Evolutionary conservation across 92 coral and sea anemone genomes (phyloP).

Genomic region (Bergia sp.): DNA sequence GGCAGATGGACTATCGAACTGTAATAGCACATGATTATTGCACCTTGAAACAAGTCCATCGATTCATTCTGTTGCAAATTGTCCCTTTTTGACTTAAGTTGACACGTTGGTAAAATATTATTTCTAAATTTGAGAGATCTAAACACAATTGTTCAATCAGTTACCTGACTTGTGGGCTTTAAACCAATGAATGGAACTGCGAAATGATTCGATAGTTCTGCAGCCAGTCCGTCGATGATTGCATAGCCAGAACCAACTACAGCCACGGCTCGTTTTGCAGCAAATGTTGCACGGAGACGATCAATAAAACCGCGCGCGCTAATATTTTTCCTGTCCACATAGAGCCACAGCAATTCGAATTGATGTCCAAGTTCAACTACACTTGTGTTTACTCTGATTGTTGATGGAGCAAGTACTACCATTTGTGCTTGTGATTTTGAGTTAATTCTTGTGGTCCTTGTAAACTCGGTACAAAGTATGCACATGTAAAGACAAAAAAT

Average conservation of each 20-base stretch:
- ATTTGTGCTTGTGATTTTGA: background rate
- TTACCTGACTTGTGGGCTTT: slow-evolving; percentile 29
- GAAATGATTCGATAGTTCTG: slow-evolving; percentile 37
- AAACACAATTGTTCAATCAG: background rate
- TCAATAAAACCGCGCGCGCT: slow-evolving; percentile 11
- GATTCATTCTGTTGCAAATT: no score
- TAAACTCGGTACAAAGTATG: background rate
- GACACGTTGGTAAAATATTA: background rate
- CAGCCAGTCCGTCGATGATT: slow-evolving; percentile 50
- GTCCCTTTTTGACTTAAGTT: background rate
- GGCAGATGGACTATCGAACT: background rate
- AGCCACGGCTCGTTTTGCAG: slow-evolving; percentile 24
- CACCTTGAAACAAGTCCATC: background rate
- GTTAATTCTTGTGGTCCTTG: background rate
- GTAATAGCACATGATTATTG: background rate
- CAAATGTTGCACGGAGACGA: slow-evolving; percentile 18
- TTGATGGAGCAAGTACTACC: slow-evolving; percentile 20
- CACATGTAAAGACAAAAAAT: background rate
- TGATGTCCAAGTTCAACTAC: background rate
- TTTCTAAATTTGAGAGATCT: background rate
- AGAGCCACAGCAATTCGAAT: slow-evolving; percentile 23
- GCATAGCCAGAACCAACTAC: slow-evolving; percentile 59
- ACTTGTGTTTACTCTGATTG: background rate
- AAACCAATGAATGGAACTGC: slow-evolving; percentile 56
- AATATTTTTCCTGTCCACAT: slow-evolving; percentile 24